Evolutionary conservation across 1,140 invertebrate genomes (phyloP), one percentile per base, ranked within the genome.

Genomic region (Ptiloglossa arizonensis): DNA sequence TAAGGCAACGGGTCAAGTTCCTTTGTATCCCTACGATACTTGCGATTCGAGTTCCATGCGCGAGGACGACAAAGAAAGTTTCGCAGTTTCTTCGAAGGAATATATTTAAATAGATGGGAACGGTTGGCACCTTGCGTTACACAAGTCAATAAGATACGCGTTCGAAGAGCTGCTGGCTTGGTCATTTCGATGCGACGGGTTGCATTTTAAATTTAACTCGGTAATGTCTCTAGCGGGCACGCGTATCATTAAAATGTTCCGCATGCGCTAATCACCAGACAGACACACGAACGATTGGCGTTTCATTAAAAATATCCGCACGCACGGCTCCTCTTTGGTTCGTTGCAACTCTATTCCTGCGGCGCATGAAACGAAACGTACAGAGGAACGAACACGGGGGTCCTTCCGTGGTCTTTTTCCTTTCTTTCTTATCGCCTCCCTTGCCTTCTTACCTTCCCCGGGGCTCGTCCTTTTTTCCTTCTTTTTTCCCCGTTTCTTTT

Each of bases 171-270:
- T n/a, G 32, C 50, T 29, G 29, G 54, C 44, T 41, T n/a, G 66
- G 29, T 67, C 72, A 46, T 69, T 56, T 48, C 38, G 59, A 76
- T 46, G 64, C 32, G 68, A 69, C 38, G 66, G 48, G 72, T 56
- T 71, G 66, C 64, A 76, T 76, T 76, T 76, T 69, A 76, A 76
- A 59, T 69, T 59, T 68, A 76, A 59, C 73, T 60, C 56, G 27
- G 41, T 59, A 76, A 76, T 38, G 66, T 69, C 50, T 59, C 46
- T 50, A 59, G 64, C 66, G 41, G 38, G 64, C 66, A 69, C 73
- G 73, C 73, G 73, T 69, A 67, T 76, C 73, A 76, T 76, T 76
- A 76, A 76, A 76, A 76, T 76, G 73, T 76, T 69, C 54, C 73
- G 64, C 64, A 59, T 76, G 73, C 73, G 66, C 66, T 76, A 76